Percentiles rank a stretch among this genome's conserved stretches.
Evolutionary conservation across 2,888 invertebrate genomes (phyloP).

Genomic region (Drosophila quinaria): DNA sequence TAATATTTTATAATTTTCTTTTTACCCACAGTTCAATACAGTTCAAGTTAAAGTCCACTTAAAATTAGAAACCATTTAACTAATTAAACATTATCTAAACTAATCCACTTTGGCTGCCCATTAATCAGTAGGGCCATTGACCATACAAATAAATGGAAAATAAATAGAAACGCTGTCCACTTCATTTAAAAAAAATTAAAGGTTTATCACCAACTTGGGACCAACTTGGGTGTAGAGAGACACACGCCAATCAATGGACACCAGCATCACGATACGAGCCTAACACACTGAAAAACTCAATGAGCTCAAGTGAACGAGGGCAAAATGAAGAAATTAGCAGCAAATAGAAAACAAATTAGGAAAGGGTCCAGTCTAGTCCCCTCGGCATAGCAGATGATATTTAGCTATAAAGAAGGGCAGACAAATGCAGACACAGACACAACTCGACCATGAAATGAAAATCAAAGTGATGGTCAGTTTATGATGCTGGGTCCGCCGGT

Average conservation of each 20-base stretch:
- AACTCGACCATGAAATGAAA: slow-evolving; percentile 62
- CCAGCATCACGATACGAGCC: slow-evolving; percentile 65
- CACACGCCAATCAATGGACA: slow-evolving; percentile 42
- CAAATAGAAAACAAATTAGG: slow-evolving; percentile 82
- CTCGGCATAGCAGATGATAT: background rate
- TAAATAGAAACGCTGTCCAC: slow-evolving; percentile 57
- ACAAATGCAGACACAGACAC: slow-evolving; percentile 43
- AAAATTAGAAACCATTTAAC: slow-evolving; percentile 35
- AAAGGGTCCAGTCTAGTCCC: slow-evolving; percentile 57
- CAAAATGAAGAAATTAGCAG: slow-evolving; percentile 80
- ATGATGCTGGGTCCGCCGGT: slow-evolving; percentile 63
- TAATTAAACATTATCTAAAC: slow-evolving; percentile 65
- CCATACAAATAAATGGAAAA: slow-evolving; percentile 21
- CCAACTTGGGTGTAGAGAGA: slow-evolving; percentile 1
- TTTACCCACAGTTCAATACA: too few relatives aligned
- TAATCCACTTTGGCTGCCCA: slow-evolving; percentile 54
- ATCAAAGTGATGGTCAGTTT: slow-evolving; percentile 78
- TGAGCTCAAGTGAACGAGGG: slow-evolving; percentile 46
- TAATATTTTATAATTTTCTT: background rate
- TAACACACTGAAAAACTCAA: slow-evolving; percentile 56
- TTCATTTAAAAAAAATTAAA: slow-evolving; percentile 72
- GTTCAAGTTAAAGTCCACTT: background rate
- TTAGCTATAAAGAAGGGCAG: slow-evolving; percentile 53
- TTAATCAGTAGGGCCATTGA: slow-evolving; percentile 31
- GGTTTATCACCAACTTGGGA: slow-evolving; percentile 77